Conservation (phyloP, 2,797 vertebrate genomes). For the Ataeniobius toweri region DNA sequence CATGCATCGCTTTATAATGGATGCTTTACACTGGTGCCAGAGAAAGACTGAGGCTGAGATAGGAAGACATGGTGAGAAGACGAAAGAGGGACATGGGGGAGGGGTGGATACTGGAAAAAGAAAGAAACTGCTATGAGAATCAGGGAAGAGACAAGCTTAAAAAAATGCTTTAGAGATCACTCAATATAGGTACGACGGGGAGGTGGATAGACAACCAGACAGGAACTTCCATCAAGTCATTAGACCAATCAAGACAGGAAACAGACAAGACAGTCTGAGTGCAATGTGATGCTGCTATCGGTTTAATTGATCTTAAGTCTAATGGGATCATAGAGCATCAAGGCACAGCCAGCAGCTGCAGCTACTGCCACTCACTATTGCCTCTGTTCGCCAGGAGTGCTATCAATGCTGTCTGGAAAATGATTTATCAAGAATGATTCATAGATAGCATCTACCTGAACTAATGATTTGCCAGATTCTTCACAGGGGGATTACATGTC, state of each 20-base stretch:
- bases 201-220: slow-evolving; percentile 30
- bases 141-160: slow-evolving; percentile 43
- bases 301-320: slow-evolving; percentile 74
- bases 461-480: slow-evolving; percentile 67
- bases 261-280: slow-evolving; percentile 70
- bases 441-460: slow-evolving; percentile 70
- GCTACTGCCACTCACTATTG: slow-evolving; percentile 34
- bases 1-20: slow-evolving; percentile 86
- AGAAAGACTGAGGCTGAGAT: slow-evolving; percentile 64
- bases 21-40: slow-evolving; percentile 83
- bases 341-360: slow-evolving; percentile 41
- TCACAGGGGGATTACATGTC: slow-evolving; percentile 57
- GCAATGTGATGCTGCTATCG: slow-evolving; percentile 66
- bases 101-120: slow-evolving; percentile 51
- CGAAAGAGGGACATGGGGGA: slow-evolving; percentile 58
- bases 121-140: slow-evolving; percentile 68
- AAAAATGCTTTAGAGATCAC: slow-evolving; percentile 58
- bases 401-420: slow-evolving; percentile 64
- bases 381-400: slow-evolving; percentile 60
- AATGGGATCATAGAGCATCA: slow-evolving; percentile 60
- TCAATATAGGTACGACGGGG: slow-evolving; percentile 23
- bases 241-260: slow-evolving; percentile 73
- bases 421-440: slow-evolving; percentile 73
- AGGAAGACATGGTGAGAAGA: slow-evolving; percentile 65
- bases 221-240: slow-evolving; percentile 64